Percentiles rank a stretch among this genome's conserved stretches.
These are phyloP conservation scores for Rhaphigaster nebulosa DNA, from an alignment of 2,888 invertebrate genomes.

Conservation along the genomic window DNA sequence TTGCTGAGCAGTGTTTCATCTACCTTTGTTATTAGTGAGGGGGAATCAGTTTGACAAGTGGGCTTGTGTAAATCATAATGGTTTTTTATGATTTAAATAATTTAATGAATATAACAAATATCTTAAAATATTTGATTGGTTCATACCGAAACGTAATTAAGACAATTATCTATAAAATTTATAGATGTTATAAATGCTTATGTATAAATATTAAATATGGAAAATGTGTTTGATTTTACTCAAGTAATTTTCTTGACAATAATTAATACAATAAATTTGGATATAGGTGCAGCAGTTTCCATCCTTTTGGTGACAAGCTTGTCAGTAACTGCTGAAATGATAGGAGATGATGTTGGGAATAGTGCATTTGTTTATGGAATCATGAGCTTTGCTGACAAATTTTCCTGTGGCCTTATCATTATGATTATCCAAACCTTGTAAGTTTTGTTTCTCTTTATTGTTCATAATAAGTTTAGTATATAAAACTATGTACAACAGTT, in stretches of 20 bases:
- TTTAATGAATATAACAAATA: background rate
- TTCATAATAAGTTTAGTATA: background rate
- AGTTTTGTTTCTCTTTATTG: slow-evolving; percentile 67
- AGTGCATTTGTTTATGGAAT: slow-evolving; percentile 93
- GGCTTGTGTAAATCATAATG: background rate
- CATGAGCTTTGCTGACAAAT: slow-evolving; percentile 93
- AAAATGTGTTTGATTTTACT: background rate
- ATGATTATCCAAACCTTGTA: slow-evolving; percentile 86
- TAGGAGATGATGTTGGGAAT: slow-evolving; percentile 86
- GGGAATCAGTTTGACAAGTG: no score
- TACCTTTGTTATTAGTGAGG: no score
- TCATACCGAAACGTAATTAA: background rate
- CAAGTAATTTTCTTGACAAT: background rate
- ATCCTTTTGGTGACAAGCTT: slow-evolving; percentile 90
- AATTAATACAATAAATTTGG: background rate
- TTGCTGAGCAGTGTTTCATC: no score
- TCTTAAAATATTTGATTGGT: background rate
- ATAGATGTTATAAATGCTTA: background rate
- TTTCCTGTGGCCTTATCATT: slow-evolving; percentile 90
- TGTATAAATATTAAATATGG: background rate
- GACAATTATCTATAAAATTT: no score
- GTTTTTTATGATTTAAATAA: background rate
- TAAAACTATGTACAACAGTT: background rate
- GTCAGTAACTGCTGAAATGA: slow-evolving; percentile 90
- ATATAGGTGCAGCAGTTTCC: slow-evolving; percentile 80